Evolutionary conservation across 2,113 vertebrate species (phyloP).

Genomic region (Percopsis transmontana): DNA sequence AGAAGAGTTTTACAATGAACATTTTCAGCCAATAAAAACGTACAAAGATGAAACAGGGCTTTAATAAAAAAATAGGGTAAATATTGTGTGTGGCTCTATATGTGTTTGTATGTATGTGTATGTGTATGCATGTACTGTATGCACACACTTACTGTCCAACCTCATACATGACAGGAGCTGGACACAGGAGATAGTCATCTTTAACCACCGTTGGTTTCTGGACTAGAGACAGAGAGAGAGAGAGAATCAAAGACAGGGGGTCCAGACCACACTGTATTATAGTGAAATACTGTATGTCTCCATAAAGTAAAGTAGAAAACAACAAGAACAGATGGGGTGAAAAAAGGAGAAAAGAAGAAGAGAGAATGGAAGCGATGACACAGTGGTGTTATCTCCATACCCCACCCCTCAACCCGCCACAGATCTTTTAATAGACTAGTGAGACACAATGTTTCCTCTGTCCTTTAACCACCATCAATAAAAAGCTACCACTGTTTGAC

Average conservation of each 20-base stretch:
- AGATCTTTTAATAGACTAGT: conserved; percentile 56
- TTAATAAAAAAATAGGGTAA: no score
- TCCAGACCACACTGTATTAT: no score
- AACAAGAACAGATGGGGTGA: not conserved
- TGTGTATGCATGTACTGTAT: not conserved
- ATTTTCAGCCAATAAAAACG: no score
- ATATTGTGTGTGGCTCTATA: not conserved
- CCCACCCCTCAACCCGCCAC: conserved; percentile 6
- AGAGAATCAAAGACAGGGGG: not conserved
- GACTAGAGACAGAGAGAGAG: conserved; percentile 74
- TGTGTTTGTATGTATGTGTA: not conserved
- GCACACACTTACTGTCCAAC: conserved; percentile 90
- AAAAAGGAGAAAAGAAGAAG: not conserved
- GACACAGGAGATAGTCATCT: conserved; percentile 86
- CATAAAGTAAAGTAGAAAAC: not conserved
- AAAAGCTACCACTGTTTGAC: conserved; percentile 54
- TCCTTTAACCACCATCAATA: conserved; percentile 43
- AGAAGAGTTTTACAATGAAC: no score
- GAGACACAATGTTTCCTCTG: conserved; percentile 64
- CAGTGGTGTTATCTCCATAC: conserved; percentile 5
- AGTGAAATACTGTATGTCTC: no score
- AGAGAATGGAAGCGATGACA: not conserved
- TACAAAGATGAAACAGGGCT: no score
- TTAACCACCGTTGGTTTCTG: conserved; percentile 81
- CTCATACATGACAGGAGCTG: conserved; percentile 83